Evolutionary conservation across 1,140 invertebrate genomes (phyloP).

Genomic region (Drosophila virilis): DNA sequence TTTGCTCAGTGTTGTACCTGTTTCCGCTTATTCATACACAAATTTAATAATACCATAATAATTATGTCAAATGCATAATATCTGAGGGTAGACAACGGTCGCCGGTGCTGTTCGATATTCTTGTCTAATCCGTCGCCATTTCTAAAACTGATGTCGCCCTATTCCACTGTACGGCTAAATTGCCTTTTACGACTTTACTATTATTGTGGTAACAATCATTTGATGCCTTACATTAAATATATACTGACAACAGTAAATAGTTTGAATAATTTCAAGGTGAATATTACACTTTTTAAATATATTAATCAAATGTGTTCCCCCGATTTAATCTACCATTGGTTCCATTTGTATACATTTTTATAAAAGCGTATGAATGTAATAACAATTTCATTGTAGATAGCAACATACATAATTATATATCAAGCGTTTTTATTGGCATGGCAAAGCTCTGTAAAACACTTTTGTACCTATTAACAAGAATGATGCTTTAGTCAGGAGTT

Average conservation of each 20-base stretch:
- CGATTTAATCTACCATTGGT: too few species aligned
- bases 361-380: too few species aligned
- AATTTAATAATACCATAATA: slow-evolving; percentile 14
- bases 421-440: too few species aligned
- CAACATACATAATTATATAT: too few species aligned
- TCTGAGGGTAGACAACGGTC: slow-evolving; percentile 14
- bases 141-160: background rate
- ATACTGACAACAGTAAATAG: background rate
- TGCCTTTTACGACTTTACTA: background rate
- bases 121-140: background rate
- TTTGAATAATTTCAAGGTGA: background rate
- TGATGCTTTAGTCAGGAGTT: too few species aligned
- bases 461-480: too few species aligned
- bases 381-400: too few species aligned
- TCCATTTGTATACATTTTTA: background rate
- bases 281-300: background rate
- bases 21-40: slow-evolving; percentile 19
- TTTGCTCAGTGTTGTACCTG: background rate
- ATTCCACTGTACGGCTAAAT: background rate
- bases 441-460: too few species aligned
- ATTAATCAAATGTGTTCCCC: background rate
- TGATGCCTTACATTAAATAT: background rate
- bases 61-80: slow-evolving; percentile 8
- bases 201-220: slow-evolving; percentile 10
- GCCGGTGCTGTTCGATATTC: slow-evolving; percentile 9